These are phyloP conservation scores for Aleiodes testaceus DNA, from an alignment of 2,888 invertebrate species.

Conservation along the genomic window DNA sequence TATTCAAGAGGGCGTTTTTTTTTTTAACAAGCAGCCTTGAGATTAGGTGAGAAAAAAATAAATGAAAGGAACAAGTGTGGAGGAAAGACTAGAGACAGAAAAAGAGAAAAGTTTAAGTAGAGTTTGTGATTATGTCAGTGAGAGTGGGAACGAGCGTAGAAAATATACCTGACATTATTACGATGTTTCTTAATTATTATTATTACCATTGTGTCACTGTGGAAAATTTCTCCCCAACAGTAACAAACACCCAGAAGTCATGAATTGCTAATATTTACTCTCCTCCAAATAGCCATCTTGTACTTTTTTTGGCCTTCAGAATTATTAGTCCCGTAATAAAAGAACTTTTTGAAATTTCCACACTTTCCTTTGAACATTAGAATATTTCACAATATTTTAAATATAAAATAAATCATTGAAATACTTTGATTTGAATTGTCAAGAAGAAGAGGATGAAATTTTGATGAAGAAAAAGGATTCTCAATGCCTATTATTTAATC, in stretches of 20 bases:
- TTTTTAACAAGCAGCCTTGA: slow-evolving; percentile 70
- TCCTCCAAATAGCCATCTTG: slow-evolving; percentile 11
- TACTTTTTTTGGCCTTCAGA: not conserved
- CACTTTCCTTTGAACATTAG: not conserved
- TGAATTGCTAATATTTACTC: slow-evolving; percentile 69
- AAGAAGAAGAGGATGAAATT: not conserved
- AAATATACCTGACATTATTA: slow-evolving; percentile 66
- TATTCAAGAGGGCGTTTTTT: slow-evolving; percentile 69
- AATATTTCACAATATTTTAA: not conserved
- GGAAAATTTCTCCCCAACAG: slow-evolving; percentile 63
- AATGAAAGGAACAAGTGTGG: slow-evolving; percentile 37
- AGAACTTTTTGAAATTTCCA: not conserved
- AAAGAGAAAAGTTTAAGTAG: slow-evolving; percentile 48
- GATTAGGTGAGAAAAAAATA: slow-evolving; percentile 65
- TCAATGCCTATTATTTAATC: slow-evolving; percentile 20
- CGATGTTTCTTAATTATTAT: slow-evolving; percentile 73
- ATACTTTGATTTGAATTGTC: not conserved
- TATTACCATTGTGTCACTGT: slow-evolving; percentile 69
- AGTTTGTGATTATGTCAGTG: slow-evolving; percentile 37
- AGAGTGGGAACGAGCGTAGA: slow-evolving; percentile 37
- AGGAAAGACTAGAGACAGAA: slow-evolving; percentile 37
- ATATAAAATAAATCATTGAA: not conserved
- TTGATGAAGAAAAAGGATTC: not conserved
- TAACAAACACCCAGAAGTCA: slow-evolving; percentile 66
- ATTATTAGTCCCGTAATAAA: not conserved